A percentile compares a stretch with the other conserved stretches of the same genome.
Conservation (phyloP, 2,113 vertebrate genomes). For the Osmerus eperlanus region DNA sequence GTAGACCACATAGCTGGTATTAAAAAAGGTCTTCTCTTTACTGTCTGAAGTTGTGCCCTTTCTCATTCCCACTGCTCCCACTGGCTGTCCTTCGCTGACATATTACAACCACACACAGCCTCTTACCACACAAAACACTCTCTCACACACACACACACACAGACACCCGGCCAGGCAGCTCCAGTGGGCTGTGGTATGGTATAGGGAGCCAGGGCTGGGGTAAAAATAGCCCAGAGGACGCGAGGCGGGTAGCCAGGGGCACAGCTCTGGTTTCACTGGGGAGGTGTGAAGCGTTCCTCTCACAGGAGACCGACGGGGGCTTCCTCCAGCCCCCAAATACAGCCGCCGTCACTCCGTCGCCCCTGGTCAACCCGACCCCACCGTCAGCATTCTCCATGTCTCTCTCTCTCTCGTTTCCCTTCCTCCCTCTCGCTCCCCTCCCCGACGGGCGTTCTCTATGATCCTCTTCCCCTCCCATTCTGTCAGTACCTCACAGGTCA, state of each 20-base stretch:
- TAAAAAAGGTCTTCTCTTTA: neutral
- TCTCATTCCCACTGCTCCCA: neutral
- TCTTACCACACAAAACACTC: constrained; percentile 12
- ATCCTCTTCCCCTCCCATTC: no score
- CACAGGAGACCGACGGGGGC: constrained; percentile 24
- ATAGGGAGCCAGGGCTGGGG: constrained; percentile 48
- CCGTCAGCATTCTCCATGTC: neutral
- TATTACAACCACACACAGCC: neutral
- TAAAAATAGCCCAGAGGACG: constrained; percentile 73
- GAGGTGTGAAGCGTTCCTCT: constrained; percentile 57
- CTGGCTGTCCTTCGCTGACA: neutral
- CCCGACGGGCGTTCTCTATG: neutral
- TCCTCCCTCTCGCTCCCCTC: neutral
- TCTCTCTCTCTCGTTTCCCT: neutral
- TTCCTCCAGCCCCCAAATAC: constrained; percentile 43
- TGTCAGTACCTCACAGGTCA: neutral
- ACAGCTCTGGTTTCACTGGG: constrained; percentile 68
- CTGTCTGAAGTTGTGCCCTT: neutral
- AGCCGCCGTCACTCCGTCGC: neutral
- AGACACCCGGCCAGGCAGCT: constrained; percentile 29
- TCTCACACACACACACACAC: constrained; percentile 25
- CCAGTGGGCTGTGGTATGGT: constrained; percentile 46
- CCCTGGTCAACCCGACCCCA: constrained; percentile 1
- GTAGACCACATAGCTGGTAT: neutral
- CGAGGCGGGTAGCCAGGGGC: constrained; percentile 52